phyloP scores from a whole-genome alignment of 1,140 invertebrate species.

The Orussus abietinus region DNA sequence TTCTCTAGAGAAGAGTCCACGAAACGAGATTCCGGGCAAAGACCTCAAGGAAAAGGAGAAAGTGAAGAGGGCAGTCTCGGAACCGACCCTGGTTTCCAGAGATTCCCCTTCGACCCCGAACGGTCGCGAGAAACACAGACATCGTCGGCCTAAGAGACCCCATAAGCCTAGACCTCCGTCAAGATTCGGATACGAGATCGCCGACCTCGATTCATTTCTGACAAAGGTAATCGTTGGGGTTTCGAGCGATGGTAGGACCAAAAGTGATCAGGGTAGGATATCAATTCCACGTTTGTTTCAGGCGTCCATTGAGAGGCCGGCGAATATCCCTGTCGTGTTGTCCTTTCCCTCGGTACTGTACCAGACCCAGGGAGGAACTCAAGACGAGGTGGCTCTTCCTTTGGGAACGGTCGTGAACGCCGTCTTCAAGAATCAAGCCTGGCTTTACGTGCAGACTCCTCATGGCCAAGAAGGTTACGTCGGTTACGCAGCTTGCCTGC shows the following conservation, averaged over 20 bases:
- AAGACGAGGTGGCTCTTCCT: constrained; percentile 67
- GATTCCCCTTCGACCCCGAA: constrained; percentile 28
- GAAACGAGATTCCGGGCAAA: constrained; percentile 7
- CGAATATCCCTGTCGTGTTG: constrained; percentile 77
- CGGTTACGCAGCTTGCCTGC: constrained; percentile 68
- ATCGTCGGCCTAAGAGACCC: constrained; percentile 31
- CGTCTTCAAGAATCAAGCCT: constrained; percentile 76
- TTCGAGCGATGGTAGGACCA: too few species aligned
- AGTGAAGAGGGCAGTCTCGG: constrained; percentile 39
- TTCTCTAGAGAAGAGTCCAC: constrained; percentile 14
- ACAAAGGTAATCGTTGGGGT: constrained; percentile 68
- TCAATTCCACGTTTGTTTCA: constrained; percentile 42
- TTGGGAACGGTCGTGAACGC: constrained; percentile 81
- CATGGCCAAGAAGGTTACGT: constrained; percentile 76
- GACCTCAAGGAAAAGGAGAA: constrained; percentile 29
- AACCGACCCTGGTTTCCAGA: constrained; percentile 32
- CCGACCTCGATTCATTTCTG: constrained; percentile 69
- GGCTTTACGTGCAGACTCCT: constrained; percentile 79
- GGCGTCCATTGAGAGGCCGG: constrained; percentile 68
- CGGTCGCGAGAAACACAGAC: constrained; percentile 29
- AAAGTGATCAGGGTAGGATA: too few species aligned
- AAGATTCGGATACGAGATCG: constrained; percentile 69
- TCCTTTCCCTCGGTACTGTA: constrained; percentile 71
- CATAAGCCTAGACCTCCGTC: constrained; percentile 32
- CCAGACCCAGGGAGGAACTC: constrained; percentile 67